phyloP scores from a whole-genome alignment of 2,888 invertebrate species.

The Punctoribates punctum region DNA sequence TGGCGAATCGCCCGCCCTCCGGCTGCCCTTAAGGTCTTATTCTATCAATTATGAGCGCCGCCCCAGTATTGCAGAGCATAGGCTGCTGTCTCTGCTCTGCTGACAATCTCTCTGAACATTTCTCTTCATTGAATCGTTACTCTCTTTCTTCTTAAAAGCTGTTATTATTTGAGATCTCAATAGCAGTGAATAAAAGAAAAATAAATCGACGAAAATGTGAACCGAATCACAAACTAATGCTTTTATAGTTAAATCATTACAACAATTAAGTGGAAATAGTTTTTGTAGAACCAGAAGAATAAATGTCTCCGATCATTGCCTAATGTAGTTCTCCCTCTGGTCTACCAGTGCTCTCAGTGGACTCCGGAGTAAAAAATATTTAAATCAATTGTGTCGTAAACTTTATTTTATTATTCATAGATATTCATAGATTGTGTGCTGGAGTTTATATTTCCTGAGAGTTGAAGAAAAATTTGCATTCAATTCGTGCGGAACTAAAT shows the following conservation, averaged over 20 bases:
- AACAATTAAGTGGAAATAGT: slow-evolving; percentile 2
- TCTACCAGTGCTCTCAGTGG: neutral
- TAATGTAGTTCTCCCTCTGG: neutral
- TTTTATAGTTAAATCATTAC: slow-evolving; percentile 7
- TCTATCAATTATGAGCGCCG: slow-evolving; percentile 15
- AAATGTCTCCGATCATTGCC: neutral
- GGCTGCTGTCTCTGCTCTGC: neutral
- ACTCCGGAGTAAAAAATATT: neutral
- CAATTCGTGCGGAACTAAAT: slow-evolving; percentile 12
- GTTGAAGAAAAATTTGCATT: slow-evolving; percentile 8
- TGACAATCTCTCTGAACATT: neutral
- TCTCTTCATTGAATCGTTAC: neutral
- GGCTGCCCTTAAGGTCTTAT: slow-evolving; percentile 25
- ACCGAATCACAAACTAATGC: neutral
- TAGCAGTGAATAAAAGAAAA: slow-evolving; percentile 4
- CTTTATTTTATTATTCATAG: slow-evolving; percentile 31
- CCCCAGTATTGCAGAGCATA: neutral
- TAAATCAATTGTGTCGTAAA: slow-evolving; percentile 28
- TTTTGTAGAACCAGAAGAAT: neutral
- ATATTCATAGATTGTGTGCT: slow-evolving; percentile 13
- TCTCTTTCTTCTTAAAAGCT: slow-evolving; percentile 7
- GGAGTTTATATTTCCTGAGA: slow-evolving; percentile 30
- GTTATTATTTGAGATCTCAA: slow-evolving; percentile 13
- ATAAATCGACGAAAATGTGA: slow-evolving; percentile 24
- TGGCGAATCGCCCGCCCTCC: slow-evolving; percentile 25